Base-by-base conservation (phyloP, 2,113 vertebrate genomes). In the Callocephalon fimbriatum region DNA sequence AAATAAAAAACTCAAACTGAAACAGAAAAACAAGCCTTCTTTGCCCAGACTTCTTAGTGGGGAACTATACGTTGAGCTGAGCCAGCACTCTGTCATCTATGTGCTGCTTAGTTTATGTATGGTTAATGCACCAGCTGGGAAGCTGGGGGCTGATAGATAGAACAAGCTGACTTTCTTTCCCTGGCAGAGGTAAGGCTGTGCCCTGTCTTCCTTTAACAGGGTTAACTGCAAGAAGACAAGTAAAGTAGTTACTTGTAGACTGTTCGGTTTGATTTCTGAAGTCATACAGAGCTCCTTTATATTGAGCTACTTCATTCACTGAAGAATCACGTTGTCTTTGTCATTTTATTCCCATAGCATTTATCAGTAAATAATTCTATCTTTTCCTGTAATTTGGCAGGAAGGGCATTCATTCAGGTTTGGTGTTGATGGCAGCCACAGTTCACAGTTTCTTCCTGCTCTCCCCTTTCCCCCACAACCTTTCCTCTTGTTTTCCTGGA, bases 21-120 rank as follows among this genome's bases (percentile, higher is more conserved):
- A 42, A 15, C 25, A 67, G 16, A 54, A 54, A 65, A 82, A 21
- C 5, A 42, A 63, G 6, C 17, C 5, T 27, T 45, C 11, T 63
- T 84, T 81, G 15, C 15, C 18, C 21, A 58, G 10, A 6, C n/a
- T 54, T 35, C 16, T 56, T 9, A 71, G 23, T 10, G 29, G 35
- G 50, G 20, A 56, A 0, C 10, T 44, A 7, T 32, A 5, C 16
- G 53, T 73, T 8, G 5, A 66, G 22, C 15, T 25, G n/a, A 48
- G 25, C 31, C 73, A 45, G 42, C 27, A 6, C 10, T 6, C 6
- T 29, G 12, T 62, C 23, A 0, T 40, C 37, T 17, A 0, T 10
- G 22, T 53, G 31, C 19, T 93, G 14, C 62, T 75, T 25, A 17
- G 4, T 45, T 73, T 20, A 37, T 35, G 8, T 8, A 1, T 2